Percentiles rank a stretch among this genome's conserved stretches.
Conservation (phyloP, 2,888 invertebrate genomes). For the Eristalis tenax region DNA sequence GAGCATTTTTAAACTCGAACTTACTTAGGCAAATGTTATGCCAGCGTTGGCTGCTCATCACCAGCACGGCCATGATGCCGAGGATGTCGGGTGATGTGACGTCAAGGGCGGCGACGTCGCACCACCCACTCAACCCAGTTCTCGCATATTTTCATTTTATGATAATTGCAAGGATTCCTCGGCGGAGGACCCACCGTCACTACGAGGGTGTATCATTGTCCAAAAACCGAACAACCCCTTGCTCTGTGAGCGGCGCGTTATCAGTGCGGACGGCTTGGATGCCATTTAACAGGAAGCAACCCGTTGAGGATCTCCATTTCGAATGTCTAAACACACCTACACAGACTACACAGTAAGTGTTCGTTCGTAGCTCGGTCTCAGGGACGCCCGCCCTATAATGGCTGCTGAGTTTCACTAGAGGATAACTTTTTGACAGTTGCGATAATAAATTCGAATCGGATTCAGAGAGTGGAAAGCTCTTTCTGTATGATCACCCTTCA, state of each 20-base stretch:
- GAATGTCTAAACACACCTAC: constrained; percentile 17
- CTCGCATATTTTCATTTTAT: constrained; percentile 58
- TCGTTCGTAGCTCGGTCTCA: background rate
- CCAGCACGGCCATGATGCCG: background rate
- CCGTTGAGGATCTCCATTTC: constrained; percentile 39
- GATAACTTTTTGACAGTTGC: constrained; percentile 48
- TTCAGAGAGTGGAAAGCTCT: no score
- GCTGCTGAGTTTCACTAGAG: constrained; percentile 38
- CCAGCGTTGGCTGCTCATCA: background rate
- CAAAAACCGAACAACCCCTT: constrained; percentile 20
- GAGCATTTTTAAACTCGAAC: constrained; percentile 40
- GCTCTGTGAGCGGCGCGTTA: constrained; percentile 44
- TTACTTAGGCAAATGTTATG: constrained; percentile 55
- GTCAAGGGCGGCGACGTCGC: background rate
- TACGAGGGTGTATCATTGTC: background rate
- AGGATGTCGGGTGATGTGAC: background rate
- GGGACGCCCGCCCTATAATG: constrained; percentile 9
- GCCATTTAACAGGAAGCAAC: constrained; percentile 60
- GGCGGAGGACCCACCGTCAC: background rate
- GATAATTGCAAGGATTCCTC: constrained; percentile 57
- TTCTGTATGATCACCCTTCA: no score
- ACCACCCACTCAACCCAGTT: background rate
- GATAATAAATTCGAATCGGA: no score
- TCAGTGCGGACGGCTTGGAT: constrained; percentile 58
- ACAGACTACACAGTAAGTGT: constrained; percentile 17